Evolutionary conservation across 2,113 vertebrate genomes (phyloP).

Genomic region (Strigops habroptila): DNA sequence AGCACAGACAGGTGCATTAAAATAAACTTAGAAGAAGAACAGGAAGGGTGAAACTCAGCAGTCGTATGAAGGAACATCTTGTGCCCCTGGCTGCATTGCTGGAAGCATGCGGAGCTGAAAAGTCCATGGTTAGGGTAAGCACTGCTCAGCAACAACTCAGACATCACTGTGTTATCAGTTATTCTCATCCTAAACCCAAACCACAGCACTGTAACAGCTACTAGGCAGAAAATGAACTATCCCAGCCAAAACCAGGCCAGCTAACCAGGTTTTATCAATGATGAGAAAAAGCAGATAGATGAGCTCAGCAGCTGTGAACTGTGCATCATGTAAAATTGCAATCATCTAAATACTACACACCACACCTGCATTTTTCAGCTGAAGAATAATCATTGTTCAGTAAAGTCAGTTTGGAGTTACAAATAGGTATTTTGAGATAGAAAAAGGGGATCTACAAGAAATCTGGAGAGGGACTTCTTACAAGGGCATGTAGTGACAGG

Average conservation of each 20-base stretch:
- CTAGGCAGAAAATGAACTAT: neutral
- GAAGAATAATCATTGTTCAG: neutral
- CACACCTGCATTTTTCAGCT: neutral
- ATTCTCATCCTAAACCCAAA: neutral
- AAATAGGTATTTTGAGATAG: neutral
- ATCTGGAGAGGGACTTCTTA: neutral
- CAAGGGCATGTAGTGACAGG: neutral
- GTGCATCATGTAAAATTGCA: neutral
- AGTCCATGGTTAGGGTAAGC: neutral
- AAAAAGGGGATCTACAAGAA: neutral
- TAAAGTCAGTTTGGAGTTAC: neutral
- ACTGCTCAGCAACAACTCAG: neutral
- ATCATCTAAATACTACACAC: neutral
- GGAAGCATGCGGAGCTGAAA: neutral
- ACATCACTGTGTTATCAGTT: neutral
- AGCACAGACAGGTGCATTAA: neutral
- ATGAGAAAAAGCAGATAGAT: neutral
- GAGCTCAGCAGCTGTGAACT: neutral
- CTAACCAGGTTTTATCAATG: neutral
- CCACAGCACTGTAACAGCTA: neutral
- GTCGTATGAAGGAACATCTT: neutral
- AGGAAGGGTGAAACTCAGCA: neutral
- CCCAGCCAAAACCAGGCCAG: neutral
- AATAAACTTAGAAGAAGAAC: neutral
- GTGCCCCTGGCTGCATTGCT: neutral